A percentile compares a stretch with the other conserved stretches of the same genome.
phyloP scores from a whole-genome alignment of 2,797 vertebrate genomes.

The Uromys caudimaculatus region DNA sequence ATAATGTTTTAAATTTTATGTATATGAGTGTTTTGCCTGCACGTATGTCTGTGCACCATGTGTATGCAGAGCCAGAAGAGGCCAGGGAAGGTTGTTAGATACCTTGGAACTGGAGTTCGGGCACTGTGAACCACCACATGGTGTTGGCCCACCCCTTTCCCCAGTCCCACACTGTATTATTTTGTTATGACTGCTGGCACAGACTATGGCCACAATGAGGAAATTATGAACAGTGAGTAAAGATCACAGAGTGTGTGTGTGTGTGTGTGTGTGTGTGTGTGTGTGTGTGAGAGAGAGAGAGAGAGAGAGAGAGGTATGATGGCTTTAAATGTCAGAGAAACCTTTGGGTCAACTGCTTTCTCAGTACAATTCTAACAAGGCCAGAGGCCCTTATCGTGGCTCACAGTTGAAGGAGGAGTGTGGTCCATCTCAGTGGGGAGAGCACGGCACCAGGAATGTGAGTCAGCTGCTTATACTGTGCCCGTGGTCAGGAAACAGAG shows the following conservation, averaged over 20 bases:
- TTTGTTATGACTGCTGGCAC: no score
- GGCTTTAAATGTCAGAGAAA: not conserved
- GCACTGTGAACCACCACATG: not conserved
- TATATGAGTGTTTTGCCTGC: not conserved
- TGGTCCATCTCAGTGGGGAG: no score
- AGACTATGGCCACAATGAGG: not conserved
- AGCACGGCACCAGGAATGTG: no score
- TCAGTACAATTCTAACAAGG: rapidly evolving
- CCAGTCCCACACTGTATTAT: not conserved
- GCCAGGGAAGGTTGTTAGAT: not conserved
- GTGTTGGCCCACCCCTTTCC: not conserved
- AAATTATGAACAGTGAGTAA: not conserved
- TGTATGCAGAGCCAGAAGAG: not conserved
- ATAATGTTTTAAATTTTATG: not conserved
- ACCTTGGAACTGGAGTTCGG: not conserved
- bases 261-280: not conserved
- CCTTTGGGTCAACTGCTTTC: not conserved
- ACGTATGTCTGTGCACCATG: not conserved
- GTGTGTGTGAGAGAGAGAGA: no score
- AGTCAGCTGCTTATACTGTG: not conserved
- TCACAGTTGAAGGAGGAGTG: not conserved
- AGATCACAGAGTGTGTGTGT: not conserved
- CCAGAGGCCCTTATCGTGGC: not conserved
- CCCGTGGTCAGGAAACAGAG: not conserved
- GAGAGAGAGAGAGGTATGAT: no score